Conservation (phyloP, 2,113 vertebrate species). For the Poecilia latipinna region DNA sequence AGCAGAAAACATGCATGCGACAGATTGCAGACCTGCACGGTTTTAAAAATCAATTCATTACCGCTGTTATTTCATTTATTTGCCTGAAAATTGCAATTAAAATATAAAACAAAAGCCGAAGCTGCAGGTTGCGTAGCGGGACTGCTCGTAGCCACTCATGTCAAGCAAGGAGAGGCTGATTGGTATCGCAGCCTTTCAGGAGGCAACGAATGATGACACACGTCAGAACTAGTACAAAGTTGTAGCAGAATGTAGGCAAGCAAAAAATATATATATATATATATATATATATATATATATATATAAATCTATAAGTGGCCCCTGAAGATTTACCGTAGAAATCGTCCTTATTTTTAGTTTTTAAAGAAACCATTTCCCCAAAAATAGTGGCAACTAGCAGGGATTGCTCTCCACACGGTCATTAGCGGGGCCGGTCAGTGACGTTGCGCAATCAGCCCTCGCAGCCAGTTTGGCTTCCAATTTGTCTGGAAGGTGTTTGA, state of each 20-base stretch:
- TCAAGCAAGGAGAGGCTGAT: not conserved
- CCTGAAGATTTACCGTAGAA: no score
- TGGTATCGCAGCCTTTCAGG: not conserved
- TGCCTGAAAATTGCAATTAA: not conserved
- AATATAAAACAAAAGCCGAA: slow-evolving; percentile 4
- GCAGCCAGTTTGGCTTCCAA: slow-evolving; percentile 10
- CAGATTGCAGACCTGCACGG: not conserved
- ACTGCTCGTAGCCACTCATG: not conserved
- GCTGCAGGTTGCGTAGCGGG: not conserved
- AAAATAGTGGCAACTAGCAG: not conserved
- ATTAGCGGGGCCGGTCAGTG: not conserved
- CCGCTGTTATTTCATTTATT: not conserved
- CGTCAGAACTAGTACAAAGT: not conserved
- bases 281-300: no score
- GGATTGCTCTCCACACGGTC: not conserved
- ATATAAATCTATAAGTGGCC: no score
- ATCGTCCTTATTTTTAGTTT: not conserved
- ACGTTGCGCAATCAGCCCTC: slow-evolving; percentile 11
- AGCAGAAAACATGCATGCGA: not conserved
- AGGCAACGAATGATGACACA: not conserved
- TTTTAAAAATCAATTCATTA: not conserved
- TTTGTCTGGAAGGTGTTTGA: slow-evolving; percentile 21
- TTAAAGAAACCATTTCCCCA: not conserved
- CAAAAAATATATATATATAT: not conserved
- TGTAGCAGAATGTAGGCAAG: not conserved